Evolutionary conservation across 1,140 invertebrate genomes (phyloP).

Genomic region (Lepidurus apus): DNA sequence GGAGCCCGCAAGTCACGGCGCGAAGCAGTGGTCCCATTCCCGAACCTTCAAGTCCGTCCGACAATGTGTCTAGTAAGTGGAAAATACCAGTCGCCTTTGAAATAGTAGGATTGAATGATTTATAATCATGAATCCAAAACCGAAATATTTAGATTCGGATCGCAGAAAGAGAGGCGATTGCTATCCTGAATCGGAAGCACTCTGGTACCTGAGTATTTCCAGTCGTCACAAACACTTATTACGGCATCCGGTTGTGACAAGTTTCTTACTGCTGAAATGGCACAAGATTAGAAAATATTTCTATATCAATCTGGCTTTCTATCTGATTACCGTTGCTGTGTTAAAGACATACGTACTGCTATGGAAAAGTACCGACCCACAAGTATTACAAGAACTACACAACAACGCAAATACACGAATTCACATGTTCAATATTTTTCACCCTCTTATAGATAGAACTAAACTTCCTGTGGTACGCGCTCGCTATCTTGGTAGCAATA

Average conservation of each 20-base stretch:
- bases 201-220: no score
- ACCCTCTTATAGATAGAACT: constrained; percentile 5
- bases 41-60: background rate
- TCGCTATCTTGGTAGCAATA: constrained; percentile 51
- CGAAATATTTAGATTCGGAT: no score
- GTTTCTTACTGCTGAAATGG: constrained; percentile 75
- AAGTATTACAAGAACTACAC: no score
- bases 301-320: constrained; percentile 63
- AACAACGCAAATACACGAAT: no score
- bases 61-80: background rate
- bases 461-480: constrained; percentile 42
- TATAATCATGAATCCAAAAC: no score
- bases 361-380: constrained; percentile 29
- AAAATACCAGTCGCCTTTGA: no score
- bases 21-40: background rate
- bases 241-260: constrained; percentile 70
- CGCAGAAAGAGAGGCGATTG: no score
- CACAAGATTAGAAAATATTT: constrained; percentile 65
- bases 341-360: constrained; percentile 60
- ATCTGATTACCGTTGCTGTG: constrained; percentile 60
- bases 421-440: no score
- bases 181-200: no score
- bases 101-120: background rate
- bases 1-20: no score
- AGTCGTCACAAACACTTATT: no score